Evolutionary conservation across 53 echinoderm and acorn worm species (phyloP), one percentile per base, ranked within the genome.

Genomic region (Holothuria leucospilota): DNA sequence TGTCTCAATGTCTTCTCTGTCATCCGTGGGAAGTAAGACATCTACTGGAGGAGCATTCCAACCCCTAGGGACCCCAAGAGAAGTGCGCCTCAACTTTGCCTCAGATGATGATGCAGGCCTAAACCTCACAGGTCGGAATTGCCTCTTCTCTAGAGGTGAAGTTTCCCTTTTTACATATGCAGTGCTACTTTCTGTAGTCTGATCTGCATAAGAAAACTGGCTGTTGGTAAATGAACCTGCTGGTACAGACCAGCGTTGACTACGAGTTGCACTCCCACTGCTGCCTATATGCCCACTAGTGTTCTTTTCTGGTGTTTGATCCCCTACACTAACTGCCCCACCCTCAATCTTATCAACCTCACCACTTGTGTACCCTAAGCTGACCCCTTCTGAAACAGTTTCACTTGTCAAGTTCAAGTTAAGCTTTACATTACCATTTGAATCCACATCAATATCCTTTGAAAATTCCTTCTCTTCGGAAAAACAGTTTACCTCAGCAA

Each of bases 21-120:
- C 75, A 24, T 11, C 53, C 8, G 79, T 59, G 21, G 86, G 82
- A 58, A 86, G 81, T 41, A 68, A 13, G 0, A 77, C 13, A 62
- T 86, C 86, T 18, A 34, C 62, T 24, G 82, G 40, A 27, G 29
- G 64, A 40, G 72, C 69, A 39, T 90, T 82, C 82, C 77, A 85
- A 26, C 85, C 90, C 12, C 86, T 70, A 20, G 86, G 86, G 46
- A 90, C 86, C 29, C 90, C 86, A 70, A 81, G 86, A 8, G 86
- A 86, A 24, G 86, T 90, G 28, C 86, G 86, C 27, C 49, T 63
- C 51, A 62, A 20, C 26, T 60, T 80, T 34, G 80, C 29, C 14
- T 80, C 80, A 21, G 56, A 59, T 29, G 56, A 56, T 18, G 80
- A 80, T 18, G 80, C 28, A 0, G 59, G 59, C 80, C 80, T 80